These are phyloP conservation scores for Eumerus sabulonum DNA, from an alignment of 2,888 invertebrate species.

Conservation along the genomic window DNA sequence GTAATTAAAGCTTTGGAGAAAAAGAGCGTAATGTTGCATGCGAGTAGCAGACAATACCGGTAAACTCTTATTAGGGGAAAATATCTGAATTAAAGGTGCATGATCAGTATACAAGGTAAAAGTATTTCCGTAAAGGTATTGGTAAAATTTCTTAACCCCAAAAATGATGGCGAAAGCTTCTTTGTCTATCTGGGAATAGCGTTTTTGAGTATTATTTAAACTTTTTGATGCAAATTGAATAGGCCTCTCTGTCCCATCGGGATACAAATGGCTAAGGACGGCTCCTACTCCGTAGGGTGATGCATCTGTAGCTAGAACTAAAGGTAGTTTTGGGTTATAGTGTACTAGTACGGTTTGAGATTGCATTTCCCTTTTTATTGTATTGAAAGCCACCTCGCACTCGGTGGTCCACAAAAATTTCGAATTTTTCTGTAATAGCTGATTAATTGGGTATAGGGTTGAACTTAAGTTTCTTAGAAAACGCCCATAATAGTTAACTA, in stretches of 20 bases:
- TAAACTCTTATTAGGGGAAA: constrained; percentile 41
- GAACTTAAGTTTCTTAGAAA: constrained; percentile 71
- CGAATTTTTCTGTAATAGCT: constrained; percentile 69
- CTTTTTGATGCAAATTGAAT: constrained; percentile 75
- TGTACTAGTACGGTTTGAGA: constrained; percentile 68
- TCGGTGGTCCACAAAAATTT: constrained; percentile 68
- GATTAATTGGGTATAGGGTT: constrained; percentile 70
- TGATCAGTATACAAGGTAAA: constrained; percentile 25
- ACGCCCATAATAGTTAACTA: constrained; percentile 72
- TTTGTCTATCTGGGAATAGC: background rate
- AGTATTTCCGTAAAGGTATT: constrained; percentile 64
- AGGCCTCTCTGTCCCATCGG: constrained; percentile 71
- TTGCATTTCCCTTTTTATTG: constrained; percentile 65
- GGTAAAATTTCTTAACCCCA: too few species aligned
- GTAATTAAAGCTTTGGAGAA: constrained; percentile 66
- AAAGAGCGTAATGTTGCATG: constrained; percentile 48
- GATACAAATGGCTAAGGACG: constrained; percentile 71
- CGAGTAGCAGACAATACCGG: constrained; percentile 58
- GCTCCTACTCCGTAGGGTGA: too few species aligned
- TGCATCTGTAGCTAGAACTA: too few species aligned
- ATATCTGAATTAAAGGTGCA: constrained; percentile 66
- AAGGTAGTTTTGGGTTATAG: too few species aligned
- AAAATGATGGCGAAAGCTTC: too few species aligned
- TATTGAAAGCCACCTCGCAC: constrained; percentile 70
- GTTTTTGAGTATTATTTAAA: constrained; percentile 34